Conservation (phyloP, 2,888 invertebrate species). For the Aspidapion aeneum region DNA sequence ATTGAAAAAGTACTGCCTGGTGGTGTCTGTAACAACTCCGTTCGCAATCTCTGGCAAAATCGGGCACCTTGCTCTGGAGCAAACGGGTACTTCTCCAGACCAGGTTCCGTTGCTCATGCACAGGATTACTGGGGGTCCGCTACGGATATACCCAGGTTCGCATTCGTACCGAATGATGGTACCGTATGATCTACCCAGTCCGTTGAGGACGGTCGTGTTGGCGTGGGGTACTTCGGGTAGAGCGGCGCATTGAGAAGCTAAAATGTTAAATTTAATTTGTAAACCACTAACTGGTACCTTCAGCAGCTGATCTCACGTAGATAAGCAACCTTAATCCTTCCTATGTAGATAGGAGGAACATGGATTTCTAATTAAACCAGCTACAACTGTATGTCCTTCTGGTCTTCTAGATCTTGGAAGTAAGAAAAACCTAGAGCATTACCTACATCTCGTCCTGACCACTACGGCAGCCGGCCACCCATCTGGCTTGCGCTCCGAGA, state of each 20-base stretch:
- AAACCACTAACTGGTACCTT: too few species aligned
- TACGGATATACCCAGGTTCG: slow-evolving; percentile 84
- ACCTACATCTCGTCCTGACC: too few species aligned
- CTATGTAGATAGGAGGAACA: too few species aligned
- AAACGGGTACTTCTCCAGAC: slow-evolving; percentile 88
- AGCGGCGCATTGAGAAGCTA: slow-evolving; percentile 88
- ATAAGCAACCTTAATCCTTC: too few species aligned
- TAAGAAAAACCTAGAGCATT: too few species aligned
- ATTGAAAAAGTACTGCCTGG: slow-evolving; percentile 74
- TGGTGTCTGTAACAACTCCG: slow-evolving; percentile 79
- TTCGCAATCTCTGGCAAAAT: slow-evolving; percentile 79
- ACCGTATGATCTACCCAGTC: slow-evolving; percentile 88
- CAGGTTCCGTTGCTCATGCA: slow-evolving; percentile 96
- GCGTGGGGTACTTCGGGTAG: slow-evolving; percentile 84
- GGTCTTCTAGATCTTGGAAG: too few species aligned
- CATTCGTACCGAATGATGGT: slow-evolving; percentile 91
- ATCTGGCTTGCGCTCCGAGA: too few species aligned
- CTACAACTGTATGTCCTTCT: too few species aligned
- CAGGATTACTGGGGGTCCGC: slow-evolving; percentile 84
- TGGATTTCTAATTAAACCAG: too few species aligned
- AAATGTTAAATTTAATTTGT: too few species aligned
- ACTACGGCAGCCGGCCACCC: too few species aligned
- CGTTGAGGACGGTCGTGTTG: slow-evolving; percentile 81
- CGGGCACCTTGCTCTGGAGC: slow-evolving; percentile 71
- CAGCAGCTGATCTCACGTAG: too few species aligned